Evolutionary conservation across 2,888 invertebrate genomes (phyloP), one percentile per base, ranked within the genome.

Genomic region (Acronicta psi): DNA sequence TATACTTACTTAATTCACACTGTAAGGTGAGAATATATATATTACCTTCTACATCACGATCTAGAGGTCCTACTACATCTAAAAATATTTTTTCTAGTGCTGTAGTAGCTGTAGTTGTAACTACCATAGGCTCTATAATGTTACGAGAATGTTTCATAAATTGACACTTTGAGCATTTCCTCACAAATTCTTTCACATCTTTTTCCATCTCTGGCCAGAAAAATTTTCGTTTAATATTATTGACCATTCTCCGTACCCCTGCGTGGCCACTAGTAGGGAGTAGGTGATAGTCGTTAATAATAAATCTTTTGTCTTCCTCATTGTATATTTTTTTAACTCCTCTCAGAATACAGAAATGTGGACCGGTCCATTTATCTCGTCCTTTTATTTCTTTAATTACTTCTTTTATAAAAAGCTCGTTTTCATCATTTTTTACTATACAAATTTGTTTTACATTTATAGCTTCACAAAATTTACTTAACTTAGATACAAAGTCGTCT

Each of bases 141-240:
- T 36, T 13, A 7, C 36, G 13, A n/a, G n/a, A 13, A n/a, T 36
- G n/a, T 36, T 36, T 36, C 36, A 36, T 36, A 7, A n/a, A n/a
- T 36, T 36, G 36, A 36, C 36, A 36, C n/a, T n/a, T n/a, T 36
- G 13, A 7, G n/a, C 36, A 36, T n/a, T n/a, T 36, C n/a, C n/a
- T 36, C 7, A 36, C 6, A n/a, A 36, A 36, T 36, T n/a, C n/a
- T 36, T n/a, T 13, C 6, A 36, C 36, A n/a, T 36, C 36, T 7
- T 36, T 13, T 36, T 36, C 36, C n/a, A 36, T n/a, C n/a, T n/a
- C 36, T 36, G 36, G 36, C 36, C 36, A 36, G 36, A n/a, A 36
- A 36, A 36, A 36, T 2, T 1, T 7, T 11, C 36, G 13, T 36
- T n/a, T 36, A 7, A 36, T 36, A 23, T 23, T 23, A 23, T 23